Evolutionary conservation across 1,140 invertebrate species (phyloP).

Genomic region (Ditylenchus dipsaci): DNA sequence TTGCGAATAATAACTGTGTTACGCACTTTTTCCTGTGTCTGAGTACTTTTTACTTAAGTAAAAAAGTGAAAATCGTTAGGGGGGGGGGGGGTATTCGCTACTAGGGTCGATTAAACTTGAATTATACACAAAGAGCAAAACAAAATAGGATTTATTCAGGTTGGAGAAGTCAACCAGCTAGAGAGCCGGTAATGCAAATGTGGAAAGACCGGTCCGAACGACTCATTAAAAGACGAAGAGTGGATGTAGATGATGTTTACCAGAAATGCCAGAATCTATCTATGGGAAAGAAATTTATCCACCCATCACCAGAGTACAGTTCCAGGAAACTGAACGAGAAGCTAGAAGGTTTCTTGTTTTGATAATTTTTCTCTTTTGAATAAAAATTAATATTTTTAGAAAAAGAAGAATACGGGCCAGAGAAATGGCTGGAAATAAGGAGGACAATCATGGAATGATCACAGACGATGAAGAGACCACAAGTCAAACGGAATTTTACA

Average conservation of each 20-base stretch:
- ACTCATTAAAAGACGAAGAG: constrained; percentile 29
- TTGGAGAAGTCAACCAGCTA: constrained; percentile 22
- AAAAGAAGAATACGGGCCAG: constrained; percentile 15
- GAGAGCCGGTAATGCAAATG: constrained; percentile 30
- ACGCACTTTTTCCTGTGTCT: too few species aligned
- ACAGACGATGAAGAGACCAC: constrained; percentile 36
- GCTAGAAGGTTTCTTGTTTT: constrained; percentile 22
- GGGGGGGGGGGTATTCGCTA: too few species aligned
- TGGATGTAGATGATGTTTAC: constrained; percentile 37
- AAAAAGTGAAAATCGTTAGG: too few species aligned
- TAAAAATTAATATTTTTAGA: constrained; percentile 3
- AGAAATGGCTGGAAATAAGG: neutral
- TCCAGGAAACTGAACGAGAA: constrained; percentile 29
- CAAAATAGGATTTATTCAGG: constrained; percentile 13
- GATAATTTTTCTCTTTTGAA: neutral
- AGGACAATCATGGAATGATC: constrained; percentile 10
- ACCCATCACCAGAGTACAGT: constrained; percentile 18
- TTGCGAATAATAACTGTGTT: too few species aligned
- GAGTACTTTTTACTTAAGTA: too few species aligned
- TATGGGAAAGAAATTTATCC: constrained; percentile 7
- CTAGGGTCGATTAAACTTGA: too few species aligned
- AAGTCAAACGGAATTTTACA: constrained; percentile 26
- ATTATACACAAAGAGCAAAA: too few species aligned
- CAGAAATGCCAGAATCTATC: constrained; percentile 24
- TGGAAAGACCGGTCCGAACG: constrained; percentile 31